Evolutionary conservation across 2,888 invertebrate genomes (phyloP), one percentile per base, ranked within the genome.

Genomic region (Phortica magna): DNA sequence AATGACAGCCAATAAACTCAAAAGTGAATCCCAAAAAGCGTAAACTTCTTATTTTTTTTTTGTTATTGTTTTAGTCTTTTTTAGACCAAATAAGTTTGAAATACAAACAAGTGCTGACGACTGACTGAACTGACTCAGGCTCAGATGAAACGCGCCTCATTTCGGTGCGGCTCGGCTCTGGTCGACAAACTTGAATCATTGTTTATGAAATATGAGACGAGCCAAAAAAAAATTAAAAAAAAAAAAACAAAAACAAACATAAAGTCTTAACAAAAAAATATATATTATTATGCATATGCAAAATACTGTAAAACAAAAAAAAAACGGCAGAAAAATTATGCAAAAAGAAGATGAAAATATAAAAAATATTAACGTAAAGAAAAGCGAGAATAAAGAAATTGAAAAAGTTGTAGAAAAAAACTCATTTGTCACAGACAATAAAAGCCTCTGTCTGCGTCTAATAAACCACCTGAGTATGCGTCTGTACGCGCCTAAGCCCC

Each of bases 391-490:
- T 48, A 48, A 9, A 14, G 48, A 14, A 48, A 6, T 48, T 48
- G 10, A 48, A 12, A 12, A 48, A 12, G 9, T 14, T 6, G 9
- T 5, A 14, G 2, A 14, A 48, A 48, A 48, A 9, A 48, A 14
- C 48, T 12, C 48, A 48, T 14, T 48, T 48, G 48, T 39, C 4
- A 22, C 65, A 65, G 65, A 65, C 65, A 65, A 14, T 65, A 39
- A 31, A 14, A 31, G 39, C 39, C 65, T 14, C 31, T 65, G 41
- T 65, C 65, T 48, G 48, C 14, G 7, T 7, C 39, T 39, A 39
- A 31, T 65, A 65, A 65, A 65, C 65, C 65, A 65, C 65, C 65
- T 65, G 65, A 65, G 39, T 65, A 65, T 65, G 65, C 65, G 39
- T 6, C 39, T 39, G 39, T 14, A 6, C 39, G 12, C 10, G 17